Evolutionary conservation across 1,140 invertebrate species (phyloP).

Genomic region (Drosophila nikananu): DNA sequence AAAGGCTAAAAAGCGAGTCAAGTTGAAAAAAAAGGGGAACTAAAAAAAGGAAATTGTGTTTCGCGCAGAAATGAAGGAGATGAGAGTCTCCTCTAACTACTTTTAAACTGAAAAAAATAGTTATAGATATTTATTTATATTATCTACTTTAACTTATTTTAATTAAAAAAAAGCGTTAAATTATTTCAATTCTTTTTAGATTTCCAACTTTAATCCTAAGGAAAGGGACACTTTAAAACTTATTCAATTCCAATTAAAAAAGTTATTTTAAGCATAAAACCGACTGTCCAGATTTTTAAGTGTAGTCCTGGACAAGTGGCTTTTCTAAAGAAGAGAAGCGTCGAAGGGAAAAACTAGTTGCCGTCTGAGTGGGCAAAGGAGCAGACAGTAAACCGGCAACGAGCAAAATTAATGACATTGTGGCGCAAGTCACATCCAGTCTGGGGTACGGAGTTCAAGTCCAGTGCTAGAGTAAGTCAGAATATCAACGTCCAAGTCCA

Average conservation of each 20-base stretch:
- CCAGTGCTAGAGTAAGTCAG: conserved; percentile 16
- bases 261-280: not conserved
- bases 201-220: not conserved
- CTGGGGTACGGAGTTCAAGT: conserved; percentile 25
- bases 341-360: conserved; percentile 48
- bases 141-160: not conserved
- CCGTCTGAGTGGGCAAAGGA: conserved; percentile 35
- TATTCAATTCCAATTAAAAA: no score
- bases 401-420: conserved; percentile 60
- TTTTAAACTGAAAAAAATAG: conserved; percentile 1
- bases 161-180: not conserved
- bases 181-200: not conserved
- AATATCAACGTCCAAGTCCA: conserved; percentile 17
- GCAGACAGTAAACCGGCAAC: conserved; percentile 27
- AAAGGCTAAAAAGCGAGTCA: conserved; percentile 50
- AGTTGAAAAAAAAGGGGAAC: conserved; percentile 21
- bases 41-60: conserved; percentile 13
- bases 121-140: no score
- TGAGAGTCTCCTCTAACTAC: conserved; percentile 1
- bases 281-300: not conserved
- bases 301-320: conserved; percentile 32
- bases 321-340: conserved; percentile 7
- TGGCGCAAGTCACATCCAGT: conserved; percentile 47
- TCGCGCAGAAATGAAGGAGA: not conserved
- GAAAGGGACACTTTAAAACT: not conserved